Conservation (phyloP, 30 jellyfish, hydroid and myxozoan species). For the Haliclystus octoradiatus region DNA sequence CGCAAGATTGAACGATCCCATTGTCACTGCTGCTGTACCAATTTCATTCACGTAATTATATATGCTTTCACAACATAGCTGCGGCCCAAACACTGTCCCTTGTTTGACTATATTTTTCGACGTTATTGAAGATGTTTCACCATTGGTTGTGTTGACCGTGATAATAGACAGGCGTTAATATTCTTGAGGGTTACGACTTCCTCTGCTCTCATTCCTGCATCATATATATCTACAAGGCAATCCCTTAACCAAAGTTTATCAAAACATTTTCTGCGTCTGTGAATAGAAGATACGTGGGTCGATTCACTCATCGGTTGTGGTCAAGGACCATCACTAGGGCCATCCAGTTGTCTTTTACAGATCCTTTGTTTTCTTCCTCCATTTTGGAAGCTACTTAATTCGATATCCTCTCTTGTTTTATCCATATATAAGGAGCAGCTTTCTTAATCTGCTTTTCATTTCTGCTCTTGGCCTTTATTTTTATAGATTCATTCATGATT, state of each 20-base stretch:
- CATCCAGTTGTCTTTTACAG: constrained; percentile 28
- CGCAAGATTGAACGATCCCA: constrained; percentile 12
- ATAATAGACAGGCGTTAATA: constrained; percentile 8
- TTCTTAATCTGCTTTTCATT: too few relatives aligned
- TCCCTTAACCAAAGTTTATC: constrained; percentile 24
- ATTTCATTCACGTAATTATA: not conserved
- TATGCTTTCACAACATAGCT: constrained; percentile 8
- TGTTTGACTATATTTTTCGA: constrained; percentile 11
- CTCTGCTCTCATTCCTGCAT: constrained; percentile 33
- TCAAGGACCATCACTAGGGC: constrained; percentile 20
- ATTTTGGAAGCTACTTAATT: constrained; percentile 5
- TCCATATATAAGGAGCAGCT: too few relatives aligned
- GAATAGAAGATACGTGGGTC: constrained; percentile 1
- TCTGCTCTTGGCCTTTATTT: too few relatives aligned
- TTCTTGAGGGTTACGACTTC: too few relatives aligned
- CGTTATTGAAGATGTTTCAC: constrained; percentile 3
- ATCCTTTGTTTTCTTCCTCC: constrained; percentile 26
- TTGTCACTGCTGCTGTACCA: constrained; percentile 1
- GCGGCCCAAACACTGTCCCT: constrained; percentile 35
- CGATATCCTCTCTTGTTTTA: not conserved
- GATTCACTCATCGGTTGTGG: not conserved
- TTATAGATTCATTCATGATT: too few relatives aligned
- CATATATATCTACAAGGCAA: constrained; percentile 17
- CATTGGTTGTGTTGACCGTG: constrained; percentile 5
- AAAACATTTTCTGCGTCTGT: constrained; percentile 36